Conservation (phyloP, 1,140 invertebrate species). For the Achroia grisella region DNA sequence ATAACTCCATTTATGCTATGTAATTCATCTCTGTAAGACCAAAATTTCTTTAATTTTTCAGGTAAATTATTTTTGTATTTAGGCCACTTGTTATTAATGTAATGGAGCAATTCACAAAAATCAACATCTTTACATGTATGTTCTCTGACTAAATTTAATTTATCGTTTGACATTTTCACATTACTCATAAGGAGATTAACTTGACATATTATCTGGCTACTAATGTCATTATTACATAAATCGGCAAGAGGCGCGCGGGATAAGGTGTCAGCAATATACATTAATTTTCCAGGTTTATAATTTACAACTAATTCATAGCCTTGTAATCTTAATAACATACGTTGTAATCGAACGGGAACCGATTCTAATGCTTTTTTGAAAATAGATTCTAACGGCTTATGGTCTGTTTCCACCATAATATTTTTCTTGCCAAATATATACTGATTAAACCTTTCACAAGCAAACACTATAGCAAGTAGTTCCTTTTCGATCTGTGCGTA, state of each 20-base stretch:
- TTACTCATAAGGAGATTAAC: constrained; percentile 18
- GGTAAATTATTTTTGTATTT: constrained; percentile 8
- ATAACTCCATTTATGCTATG: constrained; percentile 15
- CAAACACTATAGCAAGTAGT: constrained; percentile 48
- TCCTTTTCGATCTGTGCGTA: constrained; percentile 70
- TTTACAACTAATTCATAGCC: constrained; percentile 2
- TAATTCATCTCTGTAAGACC: constrained; percentile 18
- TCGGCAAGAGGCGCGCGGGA: constrained; percentile 12
- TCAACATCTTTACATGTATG: constrained; percentile 4
- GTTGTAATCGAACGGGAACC: constrained; percentile 3
- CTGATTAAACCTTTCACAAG: constrained; percentile 44
- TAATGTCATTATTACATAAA: constrained; percentile 8
- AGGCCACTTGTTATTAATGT: constrained; percentile 12
- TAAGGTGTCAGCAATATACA: constrained; percentile 10
- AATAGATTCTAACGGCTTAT: constrained; percentile 49
- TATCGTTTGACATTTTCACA: constrained; percentile 14
- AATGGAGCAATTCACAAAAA: constrained; percentile 1
- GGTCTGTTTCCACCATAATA: constrained; percentile 48
- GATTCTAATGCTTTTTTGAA: constrained; percentile 45
- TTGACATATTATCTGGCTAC: constrained; percentile 10
- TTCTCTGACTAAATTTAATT: constrained; percentile 4
- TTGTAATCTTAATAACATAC: constrained; percentile 4
- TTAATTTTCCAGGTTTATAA: constrained; percentile 10
- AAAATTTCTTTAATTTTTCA: constrained; percentile 1
- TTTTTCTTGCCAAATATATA: constrained; percentile 32